Base-by-base conservation (phyloP, 2,888 invertebrate species). In the Eucera pruinosa region DNA sequence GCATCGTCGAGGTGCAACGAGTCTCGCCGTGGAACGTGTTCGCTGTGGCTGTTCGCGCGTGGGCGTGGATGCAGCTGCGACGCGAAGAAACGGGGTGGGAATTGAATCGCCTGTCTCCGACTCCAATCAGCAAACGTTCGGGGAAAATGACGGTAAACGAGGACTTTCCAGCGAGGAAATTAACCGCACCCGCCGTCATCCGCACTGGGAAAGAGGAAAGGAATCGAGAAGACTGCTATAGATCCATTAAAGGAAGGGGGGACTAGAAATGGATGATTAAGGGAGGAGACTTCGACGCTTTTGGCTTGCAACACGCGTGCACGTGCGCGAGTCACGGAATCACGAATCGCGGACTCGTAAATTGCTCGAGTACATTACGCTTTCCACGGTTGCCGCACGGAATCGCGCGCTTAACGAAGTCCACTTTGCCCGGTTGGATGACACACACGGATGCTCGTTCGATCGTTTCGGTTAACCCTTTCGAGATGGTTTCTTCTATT, bases 61-160 rank as follows among this genome's bases (percentile, higher is more conserved):
- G 70, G 78, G 82, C 68, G 80, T 80, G 82, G 41, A 74, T 73
- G 70, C 80, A 79, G 80, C 48, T 48, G 72, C 62, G 50, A 15
- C 20, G n/a, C 48, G 66, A 52, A 48, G 48, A 33, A 55, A 48
- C 43, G 54, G 47, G 54, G 55, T 36, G 5, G 25, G 43, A 75
- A 68, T 66, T 55, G 20, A 39, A 52, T 57, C 61, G 30, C 23
- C 41, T 6, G 47, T 54, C 58, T 50, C 60, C 23, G 66, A 75
- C 75, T 73, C 72, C 72, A 81, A 82, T 82, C 84, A 50, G 57
- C 18, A n/a, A 23, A 48, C 68, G 67, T 79, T 61, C 50, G 20
- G 47, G 11, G 69, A 18, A 36, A 84, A 85, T 81, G 77, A 80
- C 69, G 77, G 77, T 50, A 67, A 80, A 84, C 77, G 81, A 66